phyloP scores from a whole-genome alignment of 2,888 invertebrate species.

The Sylvicola cinctus region DNA sequence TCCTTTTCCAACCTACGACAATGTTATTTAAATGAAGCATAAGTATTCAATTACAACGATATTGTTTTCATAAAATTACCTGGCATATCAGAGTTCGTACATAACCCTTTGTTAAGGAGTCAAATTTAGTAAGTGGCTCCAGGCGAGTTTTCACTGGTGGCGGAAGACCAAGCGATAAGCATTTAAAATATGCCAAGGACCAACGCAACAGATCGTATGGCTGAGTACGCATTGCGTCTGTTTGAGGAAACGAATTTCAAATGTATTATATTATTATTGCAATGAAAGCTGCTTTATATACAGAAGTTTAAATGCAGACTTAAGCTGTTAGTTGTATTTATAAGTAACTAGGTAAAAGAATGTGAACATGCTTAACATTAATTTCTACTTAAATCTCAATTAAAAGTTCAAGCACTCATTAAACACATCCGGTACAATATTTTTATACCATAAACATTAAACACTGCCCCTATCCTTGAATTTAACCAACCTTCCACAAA shows the following conservation, averaged over 20 bases:
- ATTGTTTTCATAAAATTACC: conserved; percentile 25
- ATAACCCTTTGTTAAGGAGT: conserved; percentile 61
- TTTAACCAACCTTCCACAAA: no score
- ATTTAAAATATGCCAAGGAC: conserved; percentile 66
- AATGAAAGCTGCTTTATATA: neutral
- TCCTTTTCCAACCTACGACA: conserved; percentile 14
- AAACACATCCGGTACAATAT: no score
- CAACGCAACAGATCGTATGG: conserved; percentile 70
- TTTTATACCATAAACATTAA: no score
- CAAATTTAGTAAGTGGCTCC: conserved; percentile 54
- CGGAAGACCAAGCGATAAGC: conserved; percentile 50
- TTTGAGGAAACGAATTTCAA: conserved; percentile 5
- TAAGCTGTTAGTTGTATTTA: no score
- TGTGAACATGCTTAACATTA: no score
- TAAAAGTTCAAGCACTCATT: no score
- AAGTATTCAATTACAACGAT: neutral
- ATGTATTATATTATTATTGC: no score
- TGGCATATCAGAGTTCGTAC: conserved; percentile 56
- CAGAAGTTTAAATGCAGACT: neutral
- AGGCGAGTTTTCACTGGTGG: conserved; percentile 64
- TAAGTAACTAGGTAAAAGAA: no score
- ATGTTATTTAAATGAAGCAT: conserved; percentile 4
- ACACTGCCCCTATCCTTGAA: no score
- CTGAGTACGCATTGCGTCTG: conserved; percentile 74
- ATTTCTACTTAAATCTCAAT: no score